Conservation (phyloP, 2,888 invertebrate species). For the Catonia carolina region DNA sequence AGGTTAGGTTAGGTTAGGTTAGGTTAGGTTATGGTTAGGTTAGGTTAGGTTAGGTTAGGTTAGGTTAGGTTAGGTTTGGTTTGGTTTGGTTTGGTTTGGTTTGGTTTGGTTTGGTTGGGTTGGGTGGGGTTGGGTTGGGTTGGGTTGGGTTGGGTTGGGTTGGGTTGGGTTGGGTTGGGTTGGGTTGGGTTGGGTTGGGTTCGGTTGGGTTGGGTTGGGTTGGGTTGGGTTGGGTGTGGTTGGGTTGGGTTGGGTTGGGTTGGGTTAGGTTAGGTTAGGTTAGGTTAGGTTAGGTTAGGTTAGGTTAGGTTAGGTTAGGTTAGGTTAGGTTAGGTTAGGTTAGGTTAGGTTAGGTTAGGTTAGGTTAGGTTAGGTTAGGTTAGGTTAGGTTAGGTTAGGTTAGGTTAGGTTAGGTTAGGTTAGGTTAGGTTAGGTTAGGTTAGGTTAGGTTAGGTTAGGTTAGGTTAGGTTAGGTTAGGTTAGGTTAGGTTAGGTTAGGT, state of each 20-base stretch:
- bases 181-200: conserved; percentile 17
- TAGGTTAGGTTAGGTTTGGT: conserved; percentile 3
- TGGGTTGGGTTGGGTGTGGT: too few relatives aligned
- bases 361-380: conserved; percentile 17
- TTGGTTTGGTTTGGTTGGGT: conserved; percentile 2
- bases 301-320: neutral
- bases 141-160: too few relatives aligned
- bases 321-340: conserved; percentile 5
- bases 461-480: neutral
- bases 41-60: conserved; percentile 19
- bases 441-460: conserved; percentile 11
- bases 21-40: conserved; percentile 11
- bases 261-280: conserved; percentile 10
- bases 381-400: conserved; percentile 1
- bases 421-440: conserved; percentile 23
- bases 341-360: conserved; percentile 16
- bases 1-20: conserved; percentile 17
- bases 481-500: conserved; percentile 18
- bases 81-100: neutral
- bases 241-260: too few relatives aligned
- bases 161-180: conserved; percentile 7
- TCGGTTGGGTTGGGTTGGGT: conserved; percentile 16
- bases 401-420: conserved; percentile 23
- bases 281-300: neutral
- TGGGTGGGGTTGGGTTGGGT: too few relatives aligned